phyloP scores from a whole-genome alignment of 2,113 vertebrate genomes.

The Psilopogon haemacephalus region DNA sequence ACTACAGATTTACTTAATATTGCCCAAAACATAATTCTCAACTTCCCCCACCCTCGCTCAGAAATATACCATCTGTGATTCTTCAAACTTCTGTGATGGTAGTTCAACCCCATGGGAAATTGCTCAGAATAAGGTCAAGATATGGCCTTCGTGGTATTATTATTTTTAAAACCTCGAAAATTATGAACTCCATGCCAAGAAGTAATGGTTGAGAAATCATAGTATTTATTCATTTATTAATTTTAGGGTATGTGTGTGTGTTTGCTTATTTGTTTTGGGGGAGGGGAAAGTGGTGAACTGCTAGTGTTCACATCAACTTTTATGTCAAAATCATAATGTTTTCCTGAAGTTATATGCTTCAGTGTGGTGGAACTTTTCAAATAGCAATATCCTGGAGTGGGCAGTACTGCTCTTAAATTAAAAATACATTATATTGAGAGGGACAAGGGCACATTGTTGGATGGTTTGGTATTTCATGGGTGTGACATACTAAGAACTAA shows the following conservation, averaged over 20 bases:
- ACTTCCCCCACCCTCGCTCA: not conserved
- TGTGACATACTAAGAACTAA: not conserved
- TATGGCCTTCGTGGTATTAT: not conserved
- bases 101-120: not conserved
- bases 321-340: not conserved
- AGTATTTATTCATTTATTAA: not conserved
- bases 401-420: not conserved
- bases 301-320: not conserved
- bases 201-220: not conserved
- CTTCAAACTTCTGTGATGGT: not conserved
- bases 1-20: not conserved
- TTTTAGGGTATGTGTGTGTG: too few relatives aligned
- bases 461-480: not conserved
- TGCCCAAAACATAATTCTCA: not conserved
- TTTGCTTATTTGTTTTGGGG: too few relatives aligned
- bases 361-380: not conserved
- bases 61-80: not conserved
- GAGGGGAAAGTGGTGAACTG: accelerated
- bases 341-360: not conserved
- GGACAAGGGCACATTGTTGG: not conserved
- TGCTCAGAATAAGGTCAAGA: not conserved
- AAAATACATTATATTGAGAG: not conserved
- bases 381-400: not conserved
- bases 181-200: not conserved
- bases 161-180: not conserved